Base-by-base conservation (phyloP, 2,888 invertebrate species). In the Unio pictorum region DNA sequence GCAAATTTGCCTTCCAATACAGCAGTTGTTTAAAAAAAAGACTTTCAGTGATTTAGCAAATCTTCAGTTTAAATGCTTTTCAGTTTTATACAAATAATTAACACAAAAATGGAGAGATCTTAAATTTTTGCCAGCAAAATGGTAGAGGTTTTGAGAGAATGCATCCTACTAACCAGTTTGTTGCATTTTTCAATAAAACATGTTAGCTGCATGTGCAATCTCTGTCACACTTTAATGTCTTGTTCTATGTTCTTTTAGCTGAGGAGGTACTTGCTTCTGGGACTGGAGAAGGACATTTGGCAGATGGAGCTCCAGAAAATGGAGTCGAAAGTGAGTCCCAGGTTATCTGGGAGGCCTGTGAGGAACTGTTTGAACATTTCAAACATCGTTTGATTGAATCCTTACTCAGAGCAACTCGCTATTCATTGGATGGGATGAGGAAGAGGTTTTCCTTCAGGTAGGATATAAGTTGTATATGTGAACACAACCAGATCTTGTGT, bases 321-420 rank as follows among this genome's bases (percentile, higher is more conserved):
- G 66, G 28, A 28, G 80, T 78, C 8, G 68, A 69, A 17, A 74
- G 64, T 56, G 77, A 81, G 64, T 76, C 80, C 57, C 79, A 81
- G 67, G 73, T 74, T n/a, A 78, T 84, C 2, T 69, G 80, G 94
- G 93, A 93, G 66, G 95, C 95, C 86, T 95, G 95, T 83, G 94
- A 95, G 87, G 95, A 96, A 86, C 91, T 96, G 64, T 95, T 95
- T 87, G 93, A 94, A 1, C 94, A 93, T 87, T 95, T 95, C 84
- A 95, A 95, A 80, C 93, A 93, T 66, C 94, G 94, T 89, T 92
- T 95, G 74, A 91, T 94, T 55, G 94, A 95, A 73, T 91, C 95
- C 4, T 91, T 96, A 28, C 94, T 95, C 18, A 94, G 94, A 83
- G 93, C 94, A 68, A 95, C 95, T 0, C 93, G 93, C 86, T 91